phyloP scores from a whole-genome alignment of 2,888 invertebrate species.

The Nomada lathburiana region DNA sequence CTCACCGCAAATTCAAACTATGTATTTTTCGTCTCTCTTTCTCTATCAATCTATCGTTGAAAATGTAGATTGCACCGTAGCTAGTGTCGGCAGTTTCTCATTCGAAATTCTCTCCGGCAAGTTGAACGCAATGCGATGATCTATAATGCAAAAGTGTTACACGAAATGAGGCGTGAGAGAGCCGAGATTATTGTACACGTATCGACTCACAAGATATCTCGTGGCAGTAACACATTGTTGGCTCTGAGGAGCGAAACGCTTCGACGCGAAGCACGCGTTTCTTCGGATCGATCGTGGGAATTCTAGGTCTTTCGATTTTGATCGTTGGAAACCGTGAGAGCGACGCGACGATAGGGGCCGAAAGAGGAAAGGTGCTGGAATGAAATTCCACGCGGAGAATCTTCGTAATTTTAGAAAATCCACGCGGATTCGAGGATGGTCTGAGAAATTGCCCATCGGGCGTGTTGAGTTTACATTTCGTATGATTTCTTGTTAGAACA shows the following conservation, averaged over 20 bases:
- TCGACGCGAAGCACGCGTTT: neutral
- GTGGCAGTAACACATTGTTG: neutral
- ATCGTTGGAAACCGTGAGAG: neutral
- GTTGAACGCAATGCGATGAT: slow-evolving; percentile 24
- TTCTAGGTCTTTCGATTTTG: neutral
- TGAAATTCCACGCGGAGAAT: neutral
- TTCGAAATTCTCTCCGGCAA: slow-evolving; percentile 48
- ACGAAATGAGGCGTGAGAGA: slow-evolving; percentile 1
- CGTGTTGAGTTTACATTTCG: neutral
- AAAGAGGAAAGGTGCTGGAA: neutral
- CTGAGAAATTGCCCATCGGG: neutral
- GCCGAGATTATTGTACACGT: neutral
- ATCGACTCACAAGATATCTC: neutral
- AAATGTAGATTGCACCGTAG: slow-evolving; percentile 28
- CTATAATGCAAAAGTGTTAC: slow-evolving; percentile 39
- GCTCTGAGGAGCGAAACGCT: neutral
- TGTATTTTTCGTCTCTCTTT: neutral
- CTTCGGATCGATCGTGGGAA: neutral
- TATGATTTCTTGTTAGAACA: no score
- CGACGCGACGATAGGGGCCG: neutral
- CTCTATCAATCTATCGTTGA: neutral
- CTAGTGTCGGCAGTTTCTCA: slow-evolving; percentile 18
- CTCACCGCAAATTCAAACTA: neutral
- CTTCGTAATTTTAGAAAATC: neutral
- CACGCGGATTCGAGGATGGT: neutral